Base-by-base conservation (phyloP, 2,888 invertebrate genomes). In the Cantharis rufa region DNA sequence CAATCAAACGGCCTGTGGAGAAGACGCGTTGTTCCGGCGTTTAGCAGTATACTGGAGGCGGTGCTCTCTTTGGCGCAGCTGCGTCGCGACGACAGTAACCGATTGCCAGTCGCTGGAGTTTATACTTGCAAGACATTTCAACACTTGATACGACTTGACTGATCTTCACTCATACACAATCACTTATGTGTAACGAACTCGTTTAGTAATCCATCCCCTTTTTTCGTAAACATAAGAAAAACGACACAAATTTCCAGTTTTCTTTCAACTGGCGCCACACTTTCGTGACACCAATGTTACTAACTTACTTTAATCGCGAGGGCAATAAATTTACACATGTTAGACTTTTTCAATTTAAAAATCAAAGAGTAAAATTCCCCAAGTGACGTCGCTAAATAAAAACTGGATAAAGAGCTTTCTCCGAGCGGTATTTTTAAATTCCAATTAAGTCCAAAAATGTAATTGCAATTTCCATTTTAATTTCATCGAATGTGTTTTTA, bases 31-130 rank as follows among this genome's bases (percentile, higher is more conserved):
- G 81, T 79, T 80, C 80, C 82, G 81, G 81, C 80, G 81, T 81
- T 80, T 78, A 80, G 81, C 78, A 78, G 72, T 78, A 77, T 76
- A 82, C 82, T 82, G 81, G 80, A 77, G 81, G 80, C 80, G 80
- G 78, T 78, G 82, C 80, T 77, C 80, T 80, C 78, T 78, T 79
- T 74, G 71, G 81, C 80, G 81, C 79, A 80, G 78, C 80, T 78
- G 81, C 80, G 79, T 78, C 80, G 79, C 79, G 78, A 78, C 79
- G 80, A 81, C 79, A 75, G 71, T 70, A 76, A 79, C 80, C 81
- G 79, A 81, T 79, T 79, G 78, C 76, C 66, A 72, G 76, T 77
- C 80, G 78, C 77, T 78, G 79, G 74, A 79, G 77, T 80, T 81
- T 79, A 81, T 78, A 72, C 78, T 72, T 74, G 79, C 75, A 80